Evolutionary conservation across 1,140 invertebrate species (phyloP).

Genomic region (Heterodera schachtii): DNA sequence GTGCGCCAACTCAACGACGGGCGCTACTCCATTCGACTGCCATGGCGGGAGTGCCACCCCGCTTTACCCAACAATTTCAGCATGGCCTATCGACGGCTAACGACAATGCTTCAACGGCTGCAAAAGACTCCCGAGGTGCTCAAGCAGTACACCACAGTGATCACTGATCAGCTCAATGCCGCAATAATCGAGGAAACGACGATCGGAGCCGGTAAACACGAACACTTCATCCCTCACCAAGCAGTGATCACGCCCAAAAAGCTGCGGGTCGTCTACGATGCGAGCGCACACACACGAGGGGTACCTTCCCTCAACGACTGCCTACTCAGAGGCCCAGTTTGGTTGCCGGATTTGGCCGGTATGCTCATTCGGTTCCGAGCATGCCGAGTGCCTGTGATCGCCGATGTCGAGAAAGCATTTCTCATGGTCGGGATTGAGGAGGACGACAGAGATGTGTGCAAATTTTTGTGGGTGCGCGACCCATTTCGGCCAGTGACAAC

Average conservation of each 20-base stretch:
- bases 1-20: conserved; percentile 7
- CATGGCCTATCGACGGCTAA: conserved; percentile 5
- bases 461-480: conserved; percentile 26
- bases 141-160: not conserved
- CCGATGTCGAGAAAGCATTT: conserved; percentile 30
- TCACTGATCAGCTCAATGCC: conserved; percentile 6
- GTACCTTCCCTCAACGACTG: conserved; percentile 63
- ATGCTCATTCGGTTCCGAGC: conserved; percentile 38
- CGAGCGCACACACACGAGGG: conserved; percentile 49
- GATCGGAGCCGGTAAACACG: not conserved
- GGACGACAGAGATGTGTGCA: conserved; percentile 29
- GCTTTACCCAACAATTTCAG: conserved; percentile 17
- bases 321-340: conserved; percentile 44
- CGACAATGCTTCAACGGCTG: not conserved
- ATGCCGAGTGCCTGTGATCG: conserved; percentile 3
- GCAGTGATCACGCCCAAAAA: conserved; percentile 6
- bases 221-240: conserved; percentile 31
- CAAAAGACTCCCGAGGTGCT: conserved; percentile 13
- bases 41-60: conserved; percentile 21
- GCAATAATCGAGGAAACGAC: conserved; percentile 24
- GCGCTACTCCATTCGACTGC: conserved; percentile 18
- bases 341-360: conserved; percentile 41
- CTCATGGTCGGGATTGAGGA: not conserved
- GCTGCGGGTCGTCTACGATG: conserved; percentile 65
- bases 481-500: not conserved